These are phyloP conservation scores for Zaprionus obscuricornis DNA, from an alignment of 2,888 invertebrate species.

Conservation along the genomic window DNA sequence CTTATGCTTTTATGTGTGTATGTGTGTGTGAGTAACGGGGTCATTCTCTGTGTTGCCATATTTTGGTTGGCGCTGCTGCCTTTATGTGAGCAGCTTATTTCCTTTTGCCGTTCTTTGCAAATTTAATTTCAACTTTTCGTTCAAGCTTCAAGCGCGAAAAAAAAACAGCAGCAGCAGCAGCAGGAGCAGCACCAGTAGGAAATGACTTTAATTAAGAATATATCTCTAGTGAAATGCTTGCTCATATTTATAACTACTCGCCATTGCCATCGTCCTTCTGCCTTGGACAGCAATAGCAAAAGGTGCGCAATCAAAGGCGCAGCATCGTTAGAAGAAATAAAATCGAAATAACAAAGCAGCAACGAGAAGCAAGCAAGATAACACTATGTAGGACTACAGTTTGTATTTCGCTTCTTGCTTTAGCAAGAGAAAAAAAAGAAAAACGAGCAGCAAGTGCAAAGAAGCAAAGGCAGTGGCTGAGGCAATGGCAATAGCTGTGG, in stretches of 20 bases:
- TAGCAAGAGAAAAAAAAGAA: slow-evolving; percentile 11
- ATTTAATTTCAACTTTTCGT: slow-evolving; percentile 65
- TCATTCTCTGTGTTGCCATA: slow-evolving; percentile 65
- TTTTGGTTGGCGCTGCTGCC: too few species aligned
- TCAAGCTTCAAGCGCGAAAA: slow-evolving; percentile 39
- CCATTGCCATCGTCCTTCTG: neutral
- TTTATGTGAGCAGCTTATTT: slow-evolving; percentile 56
- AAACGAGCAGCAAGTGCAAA: neutral
- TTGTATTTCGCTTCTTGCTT: too few species aligned
- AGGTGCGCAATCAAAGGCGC: slow-evolving; percentile 63
- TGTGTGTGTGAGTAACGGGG: slow-evolving; percentile 54
- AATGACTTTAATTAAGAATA: slow-evolving; percentile 76
- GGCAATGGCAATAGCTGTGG: slow-evolving; percentile 5
- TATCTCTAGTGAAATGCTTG: slow-evolving; percentile 69
- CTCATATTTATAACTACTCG: slow-evolving; percentile 69
- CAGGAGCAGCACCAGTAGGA: slow-evolving; percentile 38
- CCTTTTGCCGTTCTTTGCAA: slow-evolving; percentile 62
- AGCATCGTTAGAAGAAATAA: slow-evolving; percentile 65
- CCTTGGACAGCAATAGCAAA: slow-evolving; percentile 25
- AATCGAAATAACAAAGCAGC: slow-evolving; percentile 68
- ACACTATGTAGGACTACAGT: slow-evolving; percentile 2
- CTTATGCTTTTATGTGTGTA: too few species aligned
- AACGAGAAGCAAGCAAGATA: slow-evolving; percentile 31
- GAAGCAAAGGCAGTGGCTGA: neutral
- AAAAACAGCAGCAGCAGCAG: slow-evolving; percentile 6